Evolutionary conservation across 1,140 invertebrate species (phyloP), one percentile per base, ranked within the genome.

Genomic region (Phymorhynchus buccinoides): DNA sequence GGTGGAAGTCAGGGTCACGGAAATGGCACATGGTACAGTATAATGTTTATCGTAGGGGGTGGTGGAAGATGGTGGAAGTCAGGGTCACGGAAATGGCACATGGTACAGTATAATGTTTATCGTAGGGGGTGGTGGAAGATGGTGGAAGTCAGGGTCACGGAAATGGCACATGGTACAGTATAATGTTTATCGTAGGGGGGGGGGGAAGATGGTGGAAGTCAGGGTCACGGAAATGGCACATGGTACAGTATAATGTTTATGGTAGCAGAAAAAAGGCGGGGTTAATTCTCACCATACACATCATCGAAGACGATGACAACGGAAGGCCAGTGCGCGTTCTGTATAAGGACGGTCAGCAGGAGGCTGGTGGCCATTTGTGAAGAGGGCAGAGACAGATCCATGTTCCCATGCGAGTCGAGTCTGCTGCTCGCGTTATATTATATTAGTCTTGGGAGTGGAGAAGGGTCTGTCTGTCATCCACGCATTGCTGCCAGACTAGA

Each of bases 231-330:
- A 18, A 1, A 66, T 27, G 66, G 14, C 6, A 32, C 30, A 71
- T 32, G 6, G 3, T 35, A 35, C 68, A 71, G 22, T 12, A 52
- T 52, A 52, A 12, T 52, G 9, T 52, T 9, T 22, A 52, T 52
- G 9, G 9, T 52, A 22, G 9, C 9, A 12, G 9, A 12, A 52
- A 12, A 52, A 52, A 52, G 9, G 48, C 30, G 68, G 7, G 3
- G 68, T 9, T 9, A 35, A 2, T 7, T 16, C 68, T 71, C 18
- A 71, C 68, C 68, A 35, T 35, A 37, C 3, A 35, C 68, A 3
- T 71, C 68, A 71, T 71, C 68, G 30, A 71, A 71, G 30, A 71
- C 68, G 18, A 71, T 32, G 35, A 71, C 35, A 4, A 71, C 68
- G 68, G 3, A 32, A 1, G 32, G 4, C 68, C 68, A 71, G 3